Conservation (phyloP, 1,140 invertebrate genomes). For the Drosophila subpulchrella region DNA sequence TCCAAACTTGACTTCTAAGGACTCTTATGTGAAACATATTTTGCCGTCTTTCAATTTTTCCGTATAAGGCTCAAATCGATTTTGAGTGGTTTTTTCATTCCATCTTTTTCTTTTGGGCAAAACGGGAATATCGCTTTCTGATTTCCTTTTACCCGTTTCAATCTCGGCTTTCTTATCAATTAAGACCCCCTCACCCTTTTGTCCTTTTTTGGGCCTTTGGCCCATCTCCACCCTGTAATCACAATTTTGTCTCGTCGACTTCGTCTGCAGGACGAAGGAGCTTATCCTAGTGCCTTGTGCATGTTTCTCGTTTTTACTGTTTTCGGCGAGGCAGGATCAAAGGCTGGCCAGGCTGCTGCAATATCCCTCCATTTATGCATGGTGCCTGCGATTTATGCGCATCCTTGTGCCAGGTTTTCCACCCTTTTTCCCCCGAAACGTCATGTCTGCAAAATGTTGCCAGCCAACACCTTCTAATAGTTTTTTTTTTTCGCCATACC, state of each 20-base stretch:
- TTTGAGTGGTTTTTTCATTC: not conserved
- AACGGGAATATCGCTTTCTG: constrained; percentile 28
- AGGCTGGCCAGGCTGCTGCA: constrained; percentile 34
- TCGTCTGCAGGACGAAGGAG: not conserved
- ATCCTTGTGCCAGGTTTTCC: constrained; percentile 37
- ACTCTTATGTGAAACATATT: not conserved
- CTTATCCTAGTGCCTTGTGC: not conserved
- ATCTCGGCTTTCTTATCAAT: constrained; percentile 51
- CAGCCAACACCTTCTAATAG: constrained; percentile 72
- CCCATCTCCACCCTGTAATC: constrained; percentile 9
- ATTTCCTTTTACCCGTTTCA: constrained; percentile 33
- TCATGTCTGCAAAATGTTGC: constrained; percentile 68
- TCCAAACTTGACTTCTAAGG: too few relatives aligned
- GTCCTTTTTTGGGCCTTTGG: not conserved
- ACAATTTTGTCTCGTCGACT: constrained; percentile 7
- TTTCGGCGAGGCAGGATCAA: constrained; percentile 27
- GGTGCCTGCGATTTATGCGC: constrained; percentile 73
- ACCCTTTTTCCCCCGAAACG: constrained; percentile 23
- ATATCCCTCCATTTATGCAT: constrained; percentile 73
- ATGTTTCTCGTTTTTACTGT: constrained; percentile 17
- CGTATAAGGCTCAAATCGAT: not conserved
- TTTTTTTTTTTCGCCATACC: constrained; percentile 23
- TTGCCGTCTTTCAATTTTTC: not conserved
- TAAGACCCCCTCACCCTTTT: constrained; percentile 2
- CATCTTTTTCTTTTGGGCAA: not conserved